phyloP scores from a whole-genome alignment of 2,888 invertebrate genomes.

The Lasioglossum villosulum region DNA sequence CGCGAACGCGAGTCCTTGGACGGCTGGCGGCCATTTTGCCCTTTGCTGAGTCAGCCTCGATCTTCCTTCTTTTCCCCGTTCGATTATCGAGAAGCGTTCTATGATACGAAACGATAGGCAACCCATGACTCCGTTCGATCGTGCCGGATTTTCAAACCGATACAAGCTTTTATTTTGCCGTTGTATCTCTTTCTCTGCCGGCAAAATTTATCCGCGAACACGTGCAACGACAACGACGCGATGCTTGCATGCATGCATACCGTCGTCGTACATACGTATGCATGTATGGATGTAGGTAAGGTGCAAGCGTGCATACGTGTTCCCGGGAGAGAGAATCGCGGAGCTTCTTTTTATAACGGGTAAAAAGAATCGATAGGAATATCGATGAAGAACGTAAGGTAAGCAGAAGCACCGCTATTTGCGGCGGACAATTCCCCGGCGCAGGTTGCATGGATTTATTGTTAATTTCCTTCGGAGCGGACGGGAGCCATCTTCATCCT shows the following conservation, averaged over 20 bases:
- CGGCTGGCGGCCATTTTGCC: slow-evolving; percentile 64
- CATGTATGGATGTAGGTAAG: neutral
- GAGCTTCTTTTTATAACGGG: slow-evolving; percentile 62
- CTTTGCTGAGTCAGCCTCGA: slow-evolving; percentile 71
- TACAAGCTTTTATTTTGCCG: slow-evolving; percentile 43
- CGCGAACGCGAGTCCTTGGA: slow-evolving; percentile 41
- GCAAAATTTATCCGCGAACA: slow-evolving; percentile 60
- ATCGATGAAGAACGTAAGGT: slow-evolving; percentile 62
- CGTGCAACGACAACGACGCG: slow-evolving; percentile 9
- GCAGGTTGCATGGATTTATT: slow-evolving; percentile 51
- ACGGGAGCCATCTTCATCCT: neutral
- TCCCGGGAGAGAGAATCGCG: slow-evolving; percentile 51
- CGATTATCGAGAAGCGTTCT: slow-evolving; percentile 43
- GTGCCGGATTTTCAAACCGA: slow-evolving; percentile 46
- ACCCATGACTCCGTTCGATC: slow-evolving; percentile 42
- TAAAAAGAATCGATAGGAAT: slow-evolving; percentile 52
- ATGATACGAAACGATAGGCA: slow-evolving; percentile 42
- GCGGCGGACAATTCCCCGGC: slow-evolving; percentile 50
- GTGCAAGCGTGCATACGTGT: slow-evolving; percentile 35
- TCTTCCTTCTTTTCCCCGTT: slow-evolving; percentile 27
- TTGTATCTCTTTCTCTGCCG: slow-evolving; percentile 19
- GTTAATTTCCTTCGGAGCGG: slow-evolving; percentile 41
- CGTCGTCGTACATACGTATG: neutral
- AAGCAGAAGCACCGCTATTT: slow-evolving; percentile 47
- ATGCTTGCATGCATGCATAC: neutral